Base-by-base conservation (phyloP, 2,888 invertebrate species). In the Eupeodes luniger region DNA sequence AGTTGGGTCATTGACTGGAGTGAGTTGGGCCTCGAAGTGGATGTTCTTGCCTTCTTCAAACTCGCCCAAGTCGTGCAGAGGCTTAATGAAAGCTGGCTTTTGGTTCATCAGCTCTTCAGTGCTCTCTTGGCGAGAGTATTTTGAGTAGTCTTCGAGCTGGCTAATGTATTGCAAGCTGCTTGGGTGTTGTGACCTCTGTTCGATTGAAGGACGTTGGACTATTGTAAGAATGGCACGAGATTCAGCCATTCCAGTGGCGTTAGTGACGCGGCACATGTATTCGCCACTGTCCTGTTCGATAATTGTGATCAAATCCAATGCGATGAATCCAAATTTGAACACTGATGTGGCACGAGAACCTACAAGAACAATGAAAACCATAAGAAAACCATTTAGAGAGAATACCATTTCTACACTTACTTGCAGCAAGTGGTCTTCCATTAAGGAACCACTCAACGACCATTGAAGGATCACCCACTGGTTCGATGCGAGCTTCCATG, bases 281-380 rank as follows among this genome's bases (percentile, higher is more conserved):
- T 98, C 98, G 82, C 98, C 99, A 91, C 96, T 96, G 92, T 99
- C 99, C 92, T 97, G 96, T 89, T 96, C 94, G 90, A 97, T 96
- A 82, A 98, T 95, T 94, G 97, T 97, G 91, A 98, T 95, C 92
- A 99, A 95, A 93, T 98, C 98, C 91, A 99, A 95, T 90, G 98
- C 97, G 91, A 99, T 98, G 93, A 98, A 99, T 91, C 99, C 99
- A 94, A 99, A 99, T 93, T 99, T 97, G 95, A 99, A 98, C 92
- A 98, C 96, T 90, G 98, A 97, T 92, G 98, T 98, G 93, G 98
- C 97, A 92, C 99, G 96, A 90, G 99, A 98, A 95, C 99, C 99
- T 98, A 27, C 27, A 27, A 91, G 90, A 67, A 67, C 59, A 72
- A 6, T 49, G n/a, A 40, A 47, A 27, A 64, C 55, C 5, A 40